Evolutionary conservation across 1,140 invertebrate species (phyloP).

Genomic region (Subanguina moxae): DNA sequence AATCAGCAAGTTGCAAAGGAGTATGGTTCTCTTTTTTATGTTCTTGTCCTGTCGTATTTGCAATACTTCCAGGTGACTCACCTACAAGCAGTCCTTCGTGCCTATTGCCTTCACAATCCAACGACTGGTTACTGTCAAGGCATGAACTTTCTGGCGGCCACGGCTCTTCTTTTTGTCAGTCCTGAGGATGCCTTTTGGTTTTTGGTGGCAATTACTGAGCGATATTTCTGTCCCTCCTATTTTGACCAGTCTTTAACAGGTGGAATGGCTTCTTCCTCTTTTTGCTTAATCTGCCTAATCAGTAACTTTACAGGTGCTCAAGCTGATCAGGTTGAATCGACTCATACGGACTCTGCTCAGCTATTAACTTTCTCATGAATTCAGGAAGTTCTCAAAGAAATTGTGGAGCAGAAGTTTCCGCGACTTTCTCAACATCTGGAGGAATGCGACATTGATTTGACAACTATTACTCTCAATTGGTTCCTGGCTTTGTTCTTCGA

Average conservation of each 20-base stretch:
- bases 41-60: not conserved
- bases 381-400: slow-evolving; percentile 63
- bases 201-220: slow-evolving; percentile 63
- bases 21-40: slow-evolving; percentile 46
- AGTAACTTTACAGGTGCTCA: slow-evolving; percentile 59
- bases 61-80: slow-evolving; percentile 61
- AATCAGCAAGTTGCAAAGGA: slow-evolving; percentile 61
- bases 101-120: slow-evolving; percentile 63
- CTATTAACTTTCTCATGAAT: too few species aligned
- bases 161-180: slow-evolving; percentile 63
- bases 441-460: slow-evolving; percentile 63
- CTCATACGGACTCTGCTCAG: too few species aligned
- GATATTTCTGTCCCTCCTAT: slow-evolving; percentile 62
- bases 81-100: slow-evolving; percentile 63
- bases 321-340: slow-evolving; percentile 62
- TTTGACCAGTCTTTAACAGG: slow-evolving; percentile 63
- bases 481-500: slow-evolving; percentile 65
- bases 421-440: slow-evolving; percentile 61
- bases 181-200: slow-evolving; percentile 65
- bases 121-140: slow-evolving; percentile 65
- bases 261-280: too few species aligned
- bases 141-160: slow-evolving; percentile 65
- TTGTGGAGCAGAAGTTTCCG: slow-evolving; percentile 62
- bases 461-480: slow-evolving; percentile 65
- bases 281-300: too few species aligned